Percentiles rank a stretch among this genome's conserved stretches.
Evolutionary conservation across 2,797 vertebrate species (phyloP).

Genomic region (Anomalospiza imberbis): DNA sequence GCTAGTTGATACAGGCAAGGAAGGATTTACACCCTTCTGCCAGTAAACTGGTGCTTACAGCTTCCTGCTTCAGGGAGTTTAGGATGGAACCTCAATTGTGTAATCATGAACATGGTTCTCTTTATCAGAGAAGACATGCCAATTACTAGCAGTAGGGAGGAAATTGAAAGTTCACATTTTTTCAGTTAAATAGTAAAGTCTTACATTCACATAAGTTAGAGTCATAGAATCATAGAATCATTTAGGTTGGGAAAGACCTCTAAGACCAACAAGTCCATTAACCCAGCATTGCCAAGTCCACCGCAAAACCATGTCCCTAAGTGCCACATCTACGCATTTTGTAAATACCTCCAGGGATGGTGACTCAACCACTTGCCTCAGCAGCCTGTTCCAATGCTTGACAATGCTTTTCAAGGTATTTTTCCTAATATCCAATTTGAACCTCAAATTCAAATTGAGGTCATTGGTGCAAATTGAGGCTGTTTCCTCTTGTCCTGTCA

Average conservation of each 20-base stretch:
- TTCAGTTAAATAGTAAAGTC: background rate
- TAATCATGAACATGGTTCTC: background rate
- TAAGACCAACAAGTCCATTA: background rate
- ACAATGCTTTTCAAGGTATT: background rate
- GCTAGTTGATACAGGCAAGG: background rate
- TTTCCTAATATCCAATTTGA: background rate
- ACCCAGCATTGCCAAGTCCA: background rate
- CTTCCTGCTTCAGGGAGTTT: background rate
- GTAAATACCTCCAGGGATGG: background rate
- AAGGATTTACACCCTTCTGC: background rate
- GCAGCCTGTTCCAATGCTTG: background rate
- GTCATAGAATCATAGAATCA: background rate
- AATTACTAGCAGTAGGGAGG: background rate
- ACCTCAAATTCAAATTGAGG: background rate
- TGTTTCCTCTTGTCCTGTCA: background rate
- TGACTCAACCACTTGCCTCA: background rate
- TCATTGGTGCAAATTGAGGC: background rate
- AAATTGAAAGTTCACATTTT: background rate
- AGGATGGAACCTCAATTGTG: background rate
- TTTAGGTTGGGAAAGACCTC: background rate
- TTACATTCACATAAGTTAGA: background rate
- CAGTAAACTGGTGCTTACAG: background rate
- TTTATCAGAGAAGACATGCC: background rate
- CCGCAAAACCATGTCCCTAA: background rate
- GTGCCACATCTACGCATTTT: background rate